Evolutionary conservation across 2,797 vertebrate genomes (phyloP).

Genomic region (Microctenopoma lineatum): DNA sequence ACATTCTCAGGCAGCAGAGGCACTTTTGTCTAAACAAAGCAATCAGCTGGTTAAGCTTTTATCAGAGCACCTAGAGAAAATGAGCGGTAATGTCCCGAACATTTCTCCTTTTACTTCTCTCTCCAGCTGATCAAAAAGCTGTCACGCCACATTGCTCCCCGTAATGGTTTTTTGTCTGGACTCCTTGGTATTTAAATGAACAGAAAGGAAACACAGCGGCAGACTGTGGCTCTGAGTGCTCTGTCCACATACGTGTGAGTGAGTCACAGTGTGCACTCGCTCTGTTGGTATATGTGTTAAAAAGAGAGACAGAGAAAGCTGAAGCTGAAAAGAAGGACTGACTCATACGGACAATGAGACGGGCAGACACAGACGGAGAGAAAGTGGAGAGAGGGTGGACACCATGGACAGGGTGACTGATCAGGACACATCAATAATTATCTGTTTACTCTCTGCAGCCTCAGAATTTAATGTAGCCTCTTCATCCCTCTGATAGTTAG

Average conservation of each 20-base stretch:
- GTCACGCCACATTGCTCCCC: slow-evolving; percentile 69
- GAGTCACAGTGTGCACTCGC: neutral
- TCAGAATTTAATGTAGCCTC: slow-evolving; percentile 20
- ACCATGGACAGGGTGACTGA: slow-evolving; percentile 36
- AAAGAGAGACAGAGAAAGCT: neutral
- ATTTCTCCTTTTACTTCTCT: slow-evolving; percentile 52
- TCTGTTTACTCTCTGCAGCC: slow-evolving; percentile 41
- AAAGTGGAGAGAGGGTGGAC: neutral
- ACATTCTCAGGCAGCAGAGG: slow-evolving; percentile 4
- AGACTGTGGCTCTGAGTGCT: slow-evolving; percentile 34
- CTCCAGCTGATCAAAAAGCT: slow-evolving; percentile 66
- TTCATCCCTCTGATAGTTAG: slow-evolving; percentile 20
- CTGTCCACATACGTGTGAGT: neutral
- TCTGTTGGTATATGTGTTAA: slow-evolving; percentile 4
- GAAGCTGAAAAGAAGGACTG: slow-evolving; percentile 14
- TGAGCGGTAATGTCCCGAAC: slow-evolving; percentile 55
- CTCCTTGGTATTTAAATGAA: slow-evolving; percentile 73
- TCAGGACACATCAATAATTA: slow-evolving; percentile 51
- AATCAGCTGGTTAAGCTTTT: slow-evolving; percentile 59
- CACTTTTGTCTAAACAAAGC: slow-evolving; percentile 53
- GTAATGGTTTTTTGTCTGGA: slow-evolving; percentile 68
- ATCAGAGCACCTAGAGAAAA: slow-evolving; percentile 59
- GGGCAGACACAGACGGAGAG: neutral
- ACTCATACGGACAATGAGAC: slow-evolving; percentile 39
- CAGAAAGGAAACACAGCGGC: slow-evolving; percentile 37